phyloP scores from a whole-genome alignment of 2,888 invertebrate species.

The Toxonevra muliebris region DNA sequence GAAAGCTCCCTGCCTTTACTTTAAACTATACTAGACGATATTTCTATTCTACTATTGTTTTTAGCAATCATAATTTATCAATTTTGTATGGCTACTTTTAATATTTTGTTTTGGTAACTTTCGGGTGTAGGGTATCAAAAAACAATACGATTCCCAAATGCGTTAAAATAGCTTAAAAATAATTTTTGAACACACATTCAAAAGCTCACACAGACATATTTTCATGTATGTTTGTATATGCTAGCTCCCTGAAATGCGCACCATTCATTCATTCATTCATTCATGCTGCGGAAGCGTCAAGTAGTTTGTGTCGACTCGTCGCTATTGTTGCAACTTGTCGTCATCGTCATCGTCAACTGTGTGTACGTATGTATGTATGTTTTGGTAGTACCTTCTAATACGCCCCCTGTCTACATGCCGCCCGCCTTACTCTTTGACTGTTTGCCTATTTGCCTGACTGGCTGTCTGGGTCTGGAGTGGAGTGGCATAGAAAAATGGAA shows the following conservation, averaged over 20 bases:
- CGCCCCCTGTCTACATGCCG: conserved; percentile 10
- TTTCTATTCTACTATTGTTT: too few relatives aligned
- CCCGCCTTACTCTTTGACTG: conserved; percentile 23
- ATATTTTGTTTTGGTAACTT: too few relatives aligned
- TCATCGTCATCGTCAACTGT: conserved; percentile 32
- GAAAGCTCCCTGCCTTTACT: too few relatives aligned
- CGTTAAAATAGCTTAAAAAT: conserved; percentile 33
- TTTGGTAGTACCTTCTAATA: conserved; percentile 7
- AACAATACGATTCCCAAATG: conserved; percentile 25
- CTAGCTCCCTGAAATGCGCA: conserved; percentile 20
- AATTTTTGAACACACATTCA: conserved; percentile 17
- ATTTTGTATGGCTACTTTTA: too few relatives aligned
- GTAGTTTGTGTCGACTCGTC: conserved; percentile 42
- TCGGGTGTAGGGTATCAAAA: too few relatives aligned
- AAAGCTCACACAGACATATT: conserved; percentile 11
- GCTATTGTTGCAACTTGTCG: conserved; percentile 42
- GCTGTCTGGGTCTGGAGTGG: conserved; percentile 25
- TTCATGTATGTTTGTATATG: conserved; percentile 7
- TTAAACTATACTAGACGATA: too few relatives aligned
- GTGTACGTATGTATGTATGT: neutral
- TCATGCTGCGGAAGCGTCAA: conserved; percentile 43
- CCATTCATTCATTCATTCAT: conserved; percentile 25
- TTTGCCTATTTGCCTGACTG: conserved; percentile 16
- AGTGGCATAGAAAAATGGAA: neutral
- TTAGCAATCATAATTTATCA: too few relatives aligned